Evolutionary conservation across 2,797 vertebrate genomes (phyloP), one percentile per base, ranked within the genome.

Genomic region (Florisuga fusca): DNA sequence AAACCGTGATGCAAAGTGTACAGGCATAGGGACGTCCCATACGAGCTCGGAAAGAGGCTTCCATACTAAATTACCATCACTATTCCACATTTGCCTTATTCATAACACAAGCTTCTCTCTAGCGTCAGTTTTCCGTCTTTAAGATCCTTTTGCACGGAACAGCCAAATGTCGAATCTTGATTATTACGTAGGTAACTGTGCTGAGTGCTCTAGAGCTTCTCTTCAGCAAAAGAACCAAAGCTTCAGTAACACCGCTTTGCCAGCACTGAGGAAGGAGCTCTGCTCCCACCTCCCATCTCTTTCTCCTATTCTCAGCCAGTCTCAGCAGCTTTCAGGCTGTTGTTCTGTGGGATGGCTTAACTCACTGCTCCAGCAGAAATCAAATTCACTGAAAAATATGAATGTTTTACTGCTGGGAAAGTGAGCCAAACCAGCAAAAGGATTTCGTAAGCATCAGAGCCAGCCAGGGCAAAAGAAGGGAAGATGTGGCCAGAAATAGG

Each of bases 1-100:
- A 48, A 76, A 59, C 7, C 7, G 1, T 10, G 9, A 1, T 18
- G 13, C 36, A 3, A 58, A n/a, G 19, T 8, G 1, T 21, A 38
- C 10, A 36, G 21, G 0, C 0, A n/a, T n/a, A 26, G 26, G 27
- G 15, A 45, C 61, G 71, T 36, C 43, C 59, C 10, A 12, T 4
- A 33, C 3, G 6, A 45, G 10, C 41, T 76, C 0, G 0, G 43
- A 46, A 89, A 50, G 31, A 45, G 14, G 21, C 26, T 53, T 62
- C 55, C 9, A 1, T 55, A 9, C 34, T 31, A 22, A 22, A 2
- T 72, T 77, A 16, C 15, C 10, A 0, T 51, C 29, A 58, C 67
- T 58, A 48, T 12, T 27, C 7, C 11, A 2, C 12, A 7, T 69
- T 36, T 46, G 7, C 26, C 27, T 26, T 67, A 15, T 48, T 63